Percentiles rank a stretch among this genome's conserved stretches.
Evolutionary conservation across 2,797 vertebrate genomes (phyloP).

Genomic region (Selene dorsalis): DNA sequence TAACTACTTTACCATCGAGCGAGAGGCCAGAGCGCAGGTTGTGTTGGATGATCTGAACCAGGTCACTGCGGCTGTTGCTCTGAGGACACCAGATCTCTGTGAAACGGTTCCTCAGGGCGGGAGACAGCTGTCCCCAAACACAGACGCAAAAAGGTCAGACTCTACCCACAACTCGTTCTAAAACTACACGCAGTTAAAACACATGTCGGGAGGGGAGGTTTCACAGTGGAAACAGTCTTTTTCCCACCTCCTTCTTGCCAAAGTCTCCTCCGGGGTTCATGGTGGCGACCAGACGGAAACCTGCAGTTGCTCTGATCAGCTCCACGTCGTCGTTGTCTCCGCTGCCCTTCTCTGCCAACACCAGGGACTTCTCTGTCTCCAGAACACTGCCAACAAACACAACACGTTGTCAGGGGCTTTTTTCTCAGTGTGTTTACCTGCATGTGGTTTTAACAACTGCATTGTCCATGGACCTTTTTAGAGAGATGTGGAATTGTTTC

Average conservation of each 20-base stretch:
- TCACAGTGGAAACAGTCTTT: no score
- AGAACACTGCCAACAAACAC: slow-evolving; percentile 86
- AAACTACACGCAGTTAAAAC: not conserved
- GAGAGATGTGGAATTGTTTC: no score
- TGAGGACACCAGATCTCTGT: slow-evolving; percentile 99
- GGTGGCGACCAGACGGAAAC: slow-evolving; percentile 93
- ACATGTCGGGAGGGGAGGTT: no score
- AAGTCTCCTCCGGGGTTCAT: slow-evolving; percentile 99
- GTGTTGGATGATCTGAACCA: slow-evolving; percentile 91
- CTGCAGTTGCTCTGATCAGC: slow-evolving; percentile 87
- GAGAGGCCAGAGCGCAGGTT: slow-evolving; percentile 89
- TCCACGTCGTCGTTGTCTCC: slow-evolving; percentile 91
- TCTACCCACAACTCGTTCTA: not conserved
- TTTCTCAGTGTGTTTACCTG: no score
- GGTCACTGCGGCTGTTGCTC: slow-evolving; percentile 88
- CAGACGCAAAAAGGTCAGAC: slow-evolving; percentile 21
- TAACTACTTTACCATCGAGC: slow-evolving; percentile 70
- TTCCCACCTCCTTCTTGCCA: slow-evolving; percentile 96
- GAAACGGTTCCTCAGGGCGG: slow-evolving; percentile 95
- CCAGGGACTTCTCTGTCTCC: slow-evolving; percentile 92
- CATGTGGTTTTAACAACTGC: no score
- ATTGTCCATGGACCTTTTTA: no score
- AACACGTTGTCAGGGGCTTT: not conserved
- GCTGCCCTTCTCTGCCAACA: slow-evolving; percentile 95
- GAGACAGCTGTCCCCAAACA: slow-evolving; percentile 88